A percentile compares a stretch with the other conserved stretches of the same genome.
These are phyloP conservation scores for Drosophila serrata DNA, from an alignment of 1,140 invertebrate genomes.

Conservation along the genomic window DNA sequence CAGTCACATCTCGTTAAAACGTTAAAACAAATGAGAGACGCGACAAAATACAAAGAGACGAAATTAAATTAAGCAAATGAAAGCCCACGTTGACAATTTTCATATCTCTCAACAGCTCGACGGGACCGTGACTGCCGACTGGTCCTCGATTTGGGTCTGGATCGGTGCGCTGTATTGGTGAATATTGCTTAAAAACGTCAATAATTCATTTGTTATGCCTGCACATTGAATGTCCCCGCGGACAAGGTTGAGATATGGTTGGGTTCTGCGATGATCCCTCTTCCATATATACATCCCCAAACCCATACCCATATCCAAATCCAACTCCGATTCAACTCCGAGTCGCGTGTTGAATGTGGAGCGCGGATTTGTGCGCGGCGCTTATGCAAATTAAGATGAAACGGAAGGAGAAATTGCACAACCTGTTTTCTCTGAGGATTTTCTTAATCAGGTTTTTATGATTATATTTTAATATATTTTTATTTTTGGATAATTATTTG, in stretches of 20 bases:
- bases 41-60: constrained; percentile 69
- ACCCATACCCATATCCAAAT: not conserved
- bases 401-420: constrained; percentile 22
- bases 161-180: constrained; percentile 67
- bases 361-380: constrained; percentile 69
- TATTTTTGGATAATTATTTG: not conserved
- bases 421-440: constrained; percentile 2
- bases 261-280: constrained; percentile 4
- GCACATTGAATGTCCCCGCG: constrained; percentile 80
- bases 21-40: constrained; percentile 78
- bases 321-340: not conserved
- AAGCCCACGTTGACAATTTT: constrained; percentile 84
- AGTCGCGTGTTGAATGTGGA: constrained; percentile 75
- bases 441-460: constrained; percentile 10
- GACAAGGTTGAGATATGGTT: constrained; percentile 68
- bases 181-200: constrained; percentile 85
- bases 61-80: constrained; percentile 84
- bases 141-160: constrained; percentile 33
- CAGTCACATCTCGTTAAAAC: constrained; percentile 69
- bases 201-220: constrained; percentile 85
- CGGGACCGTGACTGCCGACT: constrained; percentile 22
- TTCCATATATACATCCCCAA: constrained; percentile 10
- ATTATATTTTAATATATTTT: not conserved
- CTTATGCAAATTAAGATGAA: constrained; percentile 79
- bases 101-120: constrained; percentile 65